phyloP scores from a whole-genome alignment of 2,888 invertebrate genomes.

The Liopterus haemorrhoidalis region DNA sequence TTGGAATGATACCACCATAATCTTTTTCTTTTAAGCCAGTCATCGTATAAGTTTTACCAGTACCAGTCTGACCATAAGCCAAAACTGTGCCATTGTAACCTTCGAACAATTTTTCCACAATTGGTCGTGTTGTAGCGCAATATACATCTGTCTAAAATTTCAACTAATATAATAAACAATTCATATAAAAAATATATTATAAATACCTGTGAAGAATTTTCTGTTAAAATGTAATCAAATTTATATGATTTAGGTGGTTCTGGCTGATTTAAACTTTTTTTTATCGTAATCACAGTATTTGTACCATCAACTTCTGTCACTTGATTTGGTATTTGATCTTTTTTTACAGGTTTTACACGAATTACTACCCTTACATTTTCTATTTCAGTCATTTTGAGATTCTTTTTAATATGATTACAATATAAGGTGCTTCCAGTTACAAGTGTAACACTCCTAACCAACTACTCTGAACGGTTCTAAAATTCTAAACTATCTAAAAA shows the following conservation, averaged over 20 bases:
- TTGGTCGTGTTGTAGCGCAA: slow-evolving; percentile 91
- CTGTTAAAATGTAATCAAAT: slow-evolving; percentile 91
- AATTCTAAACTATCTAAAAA: too few species aligned
- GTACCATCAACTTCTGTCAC: slow-evolving; percentile 72
- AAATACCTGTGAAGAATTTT: slow-evolving; percentile 72
- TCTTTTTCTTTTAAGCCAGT: slow-evolving; percentile 84
- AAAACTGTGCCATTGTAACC: slow-evolving; percentile 95
- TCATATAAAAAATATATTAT: background rate
- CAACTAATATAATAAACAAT: background rate
- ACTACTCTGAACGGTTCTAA: too few species aligned
- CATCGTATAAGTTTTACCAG: slow-evolving; percentile 99
- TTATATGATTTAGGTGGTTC: slow-evolving; percentile 86
- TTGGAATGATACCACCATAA: slow-evolving; percentile 92
- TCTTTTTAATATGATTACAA: slow-evolving; percentile 21
- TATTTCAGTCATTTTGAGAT: slow-evolving; percentile 36
- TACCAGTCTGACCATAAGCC: slow-evolving; percentile 90
- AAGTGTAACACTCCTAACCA: too few species aligned
- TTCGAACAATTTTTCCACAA: slow-evolving; percentile 91
- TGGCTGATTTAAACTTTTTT: slow-evolving; percentile 64
- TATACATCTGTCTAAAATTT: slow-evolving; percentile 79
- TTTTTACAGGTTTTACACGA: slow-evolving; percentile 86
- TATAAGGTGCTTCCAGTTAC: too few species aligned
- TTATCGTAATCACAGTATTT: slow-evolving; percentile 71
- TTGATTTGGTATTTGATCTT: slow-evolving; percentile 68
- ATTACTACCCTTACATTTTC: slow-evolving; percentile 97